Percentiles rank a stretch among this genome's conserved stretches.
These are phyloP conservation scores for Platycercus adscitus DNA, from an alignment of 2,113 vertebrate genomes.

Conservation along the genomic window DNA sequence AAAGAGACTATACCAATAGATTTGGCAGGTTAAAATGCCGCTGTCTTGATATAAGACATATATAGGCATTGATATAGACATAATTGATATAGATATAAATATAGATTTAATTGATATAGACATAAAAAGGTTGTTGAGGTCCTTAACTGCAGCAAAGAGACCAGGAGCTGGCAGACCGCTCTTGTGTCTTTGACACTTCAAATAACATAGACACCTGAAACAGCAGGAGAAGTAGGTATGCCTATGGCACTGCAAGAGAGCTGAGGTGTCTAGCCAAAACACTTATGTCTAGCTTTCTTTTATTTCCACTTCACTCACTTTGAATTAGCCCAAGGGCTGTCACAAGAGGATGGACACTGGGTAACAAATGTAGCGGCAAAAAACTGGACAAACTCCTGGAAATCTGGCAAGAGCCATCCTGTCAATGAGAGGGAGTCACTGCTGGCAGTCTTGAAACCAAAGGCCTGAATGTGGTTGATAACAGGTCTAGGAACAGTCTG, in stretches of 20 bases:
- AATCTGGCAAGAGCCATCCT: neutral
- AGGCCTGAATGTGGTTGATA: neutral
- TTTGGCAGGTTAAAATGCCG: neutral
- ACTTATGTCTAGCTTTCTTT: neutral
- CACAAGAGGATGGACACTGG: neutral
- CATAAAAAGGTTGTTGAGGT: neutral
- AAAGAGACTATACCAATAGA: neutral
- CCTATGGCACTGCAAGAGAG: neutral
- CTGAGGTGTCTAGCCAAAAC: neutral
- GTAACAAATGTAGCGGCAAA: neutral
- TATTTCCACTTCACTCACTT: neutral
- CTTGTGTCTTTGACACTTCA: neutral
- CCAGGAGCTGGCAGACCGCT: neutral
- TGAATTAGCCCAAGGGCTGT: fast-evolving
- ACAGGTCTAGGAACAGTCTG: neutral
- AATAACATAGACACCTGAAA: neutral
- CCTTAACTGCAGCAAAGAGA: neutral
- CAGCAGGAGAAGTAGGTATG: neutral
- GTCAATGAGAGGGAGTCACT: neutral
- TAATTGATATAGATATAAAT: neutral
- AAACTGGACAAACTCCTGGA: neutral
- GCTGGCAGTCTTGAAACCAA: neutral
- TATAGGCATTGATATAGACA: neutral
- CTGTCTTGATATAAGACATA: neutral
- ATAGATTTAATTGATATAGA: neutral